These are phyloP conservation scores for Cyclophora albipunctata DNA, from an alignment of 2,888 invertebrate species.

Conservation along the genomic window DNA sequence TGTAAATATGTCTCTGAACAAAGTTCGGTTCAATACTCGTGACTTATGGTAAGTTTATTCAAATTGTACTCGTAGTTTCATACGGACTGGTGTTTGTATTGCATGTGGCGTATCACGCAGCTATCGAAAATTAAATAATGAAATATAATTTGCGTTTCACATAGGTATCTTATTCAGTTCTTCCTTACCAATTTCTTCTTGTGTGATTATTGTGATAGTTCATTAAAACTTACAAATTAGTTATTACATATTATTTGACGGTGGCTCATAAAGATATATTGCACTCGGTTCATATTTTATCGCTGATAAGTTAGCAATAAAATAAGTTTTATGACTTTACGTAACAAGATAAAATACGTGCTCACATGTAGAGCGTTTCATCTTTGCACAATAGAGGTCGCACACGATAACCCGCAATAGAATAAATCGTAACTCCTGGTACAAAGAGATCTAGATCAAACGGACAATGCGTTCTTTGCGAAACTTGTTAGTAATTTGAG, in stretches of 20 bases:
- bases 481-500: conserved; percentile 60
- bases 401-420: conserved; percentile 35
- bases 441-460: conserved; percentile 64
- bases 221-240: too few species aligned
- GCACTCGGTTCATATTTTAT: conserved; percentile 1
- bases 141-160: too few species aligned
- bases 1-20: conserved; percentile 1
- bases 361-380: conserved; percentile 7
- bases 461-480: conserved; percentile 65
- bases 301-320: conserved; percentile 11
- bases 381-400: conserved; percentile 34
- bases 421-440: conserved; percentile 36
- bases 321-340: conserved; percentile 10
- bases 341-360: conserved; percentile 13
- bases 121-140: too few species aligned
- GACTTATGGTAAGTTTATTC: neutral
- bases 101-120: too few species aligned
- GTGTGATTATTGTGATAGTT: too few species aligned
- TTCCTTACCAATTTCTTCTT: too few species aligned
- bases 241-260: too few species aligned
- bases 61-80: neutral
- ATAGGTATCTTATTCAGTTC: too few species aligned
- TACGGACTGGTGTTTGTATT: too few species aligned
- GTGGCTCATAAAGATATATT: neutral
- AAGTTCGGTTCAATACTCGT: neutral